These are phyloP conservation scores for Odontomachus brunneus DNA, from an alignment of 1,140 invertebrate species.

Conservation along the genomic window DNA sequence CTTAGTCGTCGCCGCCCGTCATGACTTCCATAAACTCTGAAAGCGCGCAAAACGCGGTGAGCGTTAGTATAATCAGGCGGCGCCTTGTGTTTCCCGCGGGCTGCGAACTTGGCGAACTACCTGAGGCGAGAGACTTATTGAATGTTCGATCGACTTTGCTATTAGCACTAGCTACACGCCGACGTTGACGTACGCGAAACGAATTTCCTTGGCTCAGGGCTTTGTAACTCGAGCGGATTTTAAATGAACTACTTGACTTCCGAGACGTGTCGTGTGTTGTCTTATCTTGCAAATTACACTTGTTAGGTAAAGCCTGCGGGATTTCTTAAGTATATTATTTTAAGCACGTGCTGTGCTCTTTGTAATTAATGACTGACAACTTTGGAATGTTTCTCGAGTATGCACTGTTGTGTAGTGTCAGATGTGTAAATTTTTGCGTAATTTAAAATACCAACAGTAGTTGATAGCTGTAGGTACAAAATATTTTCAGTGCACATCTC, in stretches of 20 bases:
- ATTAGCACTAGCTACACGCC: constrained; percentile 29
- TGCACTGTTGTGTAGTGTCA: background rate
- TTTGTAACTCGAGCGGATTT: constrained; percentile 35
- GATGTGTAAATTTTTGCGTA: no score
- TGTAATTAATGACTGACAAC: no score
- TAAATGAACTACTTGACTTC: constrained; percentile 48
- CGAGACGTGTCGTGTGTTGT: constrained; percentile 28
- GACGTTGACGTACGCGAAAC: constrained; percentile 41
- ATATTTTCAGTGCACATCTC: no score
- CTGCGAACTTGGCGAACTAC: constrained; percentile 42
- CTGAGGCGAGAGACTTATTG: constrained; percentile 42
- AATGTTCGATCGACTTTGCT: constrained; percentile 51
- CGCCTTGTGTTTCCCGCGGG: constrained; percentile 8
- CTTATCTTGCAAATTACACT: constrained; percentile 8
- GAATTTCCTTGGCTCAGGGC: constrained; percentile 42
- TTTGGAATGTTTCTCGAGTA: background rate
- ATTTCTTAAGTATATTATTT: constrained; percentile 29
- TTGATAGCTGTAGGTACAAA: background rate
- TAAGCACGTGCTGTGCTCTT: background rate
- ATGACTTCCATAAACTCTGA: constrained; percentile 86
- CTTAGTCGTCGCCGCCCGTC: constrained; percentile 83
- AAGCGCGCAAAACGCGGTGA: constrained; percentile 59
- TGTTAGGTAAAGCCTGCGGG: background rate
- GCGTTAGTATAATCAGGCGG: constrained; percentile 32
- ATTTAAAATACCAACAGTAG: background rate